Conservation (phyloP, 2,113 vertebrate genomes). For the Alouatta palliata region DNA sequence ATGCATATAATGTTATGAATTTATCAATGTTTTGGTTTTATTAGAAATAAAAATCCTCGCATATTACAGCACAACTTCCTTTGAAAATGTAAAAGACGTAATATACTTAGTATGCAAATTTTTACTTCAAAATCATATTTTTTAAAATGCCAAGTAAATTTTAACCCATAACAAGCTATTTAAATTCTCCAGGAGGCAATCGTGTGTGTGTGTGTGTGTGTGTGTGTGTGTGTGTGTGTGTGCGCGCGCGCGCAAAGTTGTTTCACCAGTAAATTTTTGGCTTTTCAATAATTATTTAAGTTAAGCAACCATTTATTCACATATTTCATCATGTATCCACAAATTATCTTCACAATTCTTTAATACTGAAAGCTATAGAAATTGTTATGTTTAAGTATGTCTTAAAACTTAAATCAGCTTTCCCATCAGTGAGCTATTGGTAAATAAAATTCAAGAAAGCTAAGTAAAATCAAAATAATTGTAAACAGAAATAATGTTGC, state of each 20-base stretch:
- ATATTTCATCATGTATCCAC: background rate
- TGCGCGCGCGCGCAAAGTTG: background rate
- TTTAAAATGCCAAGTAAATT: constrained; percentile 17
- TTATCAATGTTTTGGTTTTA: constrained; percentile 62
- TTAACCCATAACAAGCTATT: background rate
- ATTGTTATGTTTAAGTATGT: background rate
- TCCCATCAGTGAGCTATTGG: background rate
- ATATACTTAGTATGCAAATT: background rate
- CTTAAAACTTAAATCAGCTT: constrained; percentile 53
- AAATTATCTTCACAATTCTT: constrained; percentile 34
- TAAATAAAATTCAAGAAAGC: constrained; percentile 52
- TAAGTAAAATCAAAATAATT: constrained; percentile 42
- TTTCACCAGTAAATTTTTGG: background rate
- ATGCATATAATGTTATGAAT: constrained; percentile 1
- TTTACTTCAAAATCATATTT: background rate
- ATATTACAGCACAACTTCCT: background rate
- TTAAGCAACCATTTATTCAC: background rate
- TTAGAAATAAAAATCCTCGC: constrained; percentile 59
- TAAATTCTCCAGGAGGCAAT: background rate
- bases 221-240: background rate
- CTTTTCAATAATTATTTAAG: background rate
- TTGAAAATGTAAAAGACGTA: constrained; percentile 60
- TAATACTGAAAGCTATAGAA: background rate
- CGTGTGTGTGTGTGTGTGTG: background rate
- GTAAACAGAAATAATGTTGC: constrained; percentile 29